Percentiles rank a stretch among this genome's conserved stretches.
phyloP scores from a whole-genome alignment of 2,113 vertebrate genomes.

The Rattus rattus region DNA sequence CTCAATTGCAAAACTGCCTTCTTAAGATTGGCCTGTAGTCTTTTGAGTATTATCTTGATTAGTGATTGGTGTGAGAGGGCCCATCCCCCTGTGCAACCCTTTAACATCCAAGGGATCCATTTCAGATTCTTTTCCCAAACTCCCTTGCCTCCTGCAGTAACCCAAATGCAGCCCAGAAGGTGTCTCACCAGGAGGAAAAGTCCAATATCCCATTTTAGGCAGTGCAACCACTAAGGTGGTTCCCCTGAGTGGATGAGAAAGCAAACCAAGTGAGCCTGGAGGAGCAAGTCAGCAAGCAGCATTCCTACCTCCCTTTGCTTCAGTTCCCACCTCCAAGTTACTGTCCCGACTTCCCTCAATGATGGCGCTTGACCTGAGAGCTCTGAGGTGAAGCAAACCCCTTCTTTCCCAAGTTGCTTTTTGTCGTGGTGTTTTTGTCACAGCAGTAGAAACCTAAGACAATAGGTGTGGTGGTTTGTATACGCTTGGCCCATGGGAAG shows the following conservation, averaged over 20 bases:
- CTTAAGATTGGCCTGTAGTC: not conserved
- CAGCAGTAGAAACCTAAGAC: not conserved
- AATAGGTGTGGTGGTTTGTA: not conserved
- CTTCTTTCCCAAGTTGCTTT: not conserved
- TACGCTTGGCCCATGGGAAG: too few species aligned
- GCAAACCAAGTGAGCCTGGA: not conserved
- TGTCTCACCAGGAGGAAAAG: not conserved
- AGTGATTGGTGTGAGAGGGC: not conserved
- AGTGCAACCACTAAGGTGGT: not conserved
- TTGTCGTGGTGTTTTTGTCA: not conserved
- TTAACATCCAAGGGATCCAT: not conserved
- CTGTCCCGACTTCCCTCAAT: not conserved
- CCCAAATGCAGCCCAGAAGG: not conserved
- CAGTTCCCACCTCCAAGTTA: not conserved
- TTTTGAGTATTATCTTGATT: not conserved
- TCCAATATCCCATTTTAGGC: not conserved
- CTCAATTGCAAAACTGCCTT: not conserved
- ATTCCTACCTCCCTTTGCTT: not conserved
- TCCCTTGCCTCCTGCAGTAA: not conserved
- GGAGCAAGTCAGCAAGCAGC: not conserved
- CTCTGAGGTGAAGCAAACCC: not conserved
- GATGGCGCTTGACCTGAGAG: not conserved
- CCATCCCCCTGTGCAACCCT: not conserved
- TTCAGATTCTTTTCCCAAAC: not conserved
- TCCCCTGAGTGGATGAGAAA: not conserved